Base-by-base conservation (phyloP, 2,888 invertebrate species). In the Brenthis hecate region DNA sequence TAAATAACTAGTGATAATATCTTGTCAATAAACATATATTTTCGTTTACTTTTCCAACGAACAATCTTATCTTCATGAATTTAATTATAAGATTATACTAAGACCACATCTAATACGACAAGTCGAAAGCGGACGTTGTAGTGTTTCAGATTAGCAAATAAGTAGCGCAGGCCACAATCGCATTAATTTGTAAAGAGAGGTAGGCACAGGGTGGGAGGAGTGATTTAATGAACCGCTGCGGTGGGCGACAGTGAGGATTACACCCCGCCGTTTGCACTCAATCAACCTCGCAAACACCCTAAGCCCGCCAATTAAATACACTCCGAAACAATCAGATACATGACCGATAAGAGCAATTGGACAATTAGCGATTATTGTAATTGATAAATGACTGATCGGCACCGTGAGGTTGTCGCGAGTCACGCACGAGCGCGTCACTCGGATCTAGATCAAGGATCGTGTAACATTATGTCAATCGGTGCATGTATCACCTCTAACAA, bases 231-330 rank as follows among this genome's bases (percentile, higher is more conserved):
- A 91, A 88, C 88, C 88, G 85, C 85, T 85, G 90, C 86, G 89
- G 89, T 82, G 86, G 86, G 84, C 85, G 90, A 89, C 90, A 85
- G 83, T 87, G 85, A 83, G 91, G 91, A 90, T 90, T 91, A 90
- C 91, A 86, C 91, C 88, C 89, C 87, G 84, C 87, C 88, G 88
- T 89, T 91, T 88, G 90, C 91, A 91, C 91, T 91, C 91, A 91
- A 92, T 92, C 91, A 91, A 86, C 85, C 90, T 86, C 86, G 89
- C 92, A 89, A 92, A 91, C 91, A 92, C 85, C 87, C 88, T 88
- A 87, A 90, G 86, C 89, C 80, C 82, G 81, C 87, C 90, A 90
- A 92, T 92, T 92, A 92, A 90, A 91, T 89, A 90, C 86, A 87
- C 85, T 83, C 81, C 82, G 85, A 89, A 90, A 91, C 91, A 91